A percentile compares a stretch with the other conserved stretches of the same genome.
Evolutionary conservation across 2,888 invertebrate species (phyloP).

Genomic region (Neoaliturus tenellus): DNA sequence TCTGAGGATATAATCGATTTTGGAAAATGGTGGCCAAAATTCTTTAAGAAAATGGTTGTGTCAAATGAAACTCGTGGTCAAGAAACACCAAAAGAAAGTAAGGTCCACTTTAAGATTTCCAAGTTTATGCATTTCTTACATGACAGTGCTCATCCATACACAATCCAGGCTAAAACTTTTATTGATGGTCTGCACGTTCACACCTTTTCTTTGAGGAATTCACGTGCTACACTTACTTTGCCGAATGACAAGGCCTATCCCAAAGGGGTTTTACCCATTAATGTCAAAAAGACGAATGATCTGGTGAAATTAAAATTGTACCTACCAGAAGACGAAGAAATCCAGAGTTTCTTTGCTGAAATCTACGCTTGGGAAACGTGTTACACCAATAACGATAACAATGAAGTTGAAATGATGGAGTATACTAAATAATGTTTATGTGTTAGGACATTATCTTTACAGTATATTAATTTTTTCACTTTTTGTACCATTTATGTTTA

Average conservation of each 20-base stretch:
- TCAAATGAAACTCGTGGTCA: slow-evolving; percentile 46
- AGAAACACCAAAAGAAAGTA: slow-evolving; percentile 34
- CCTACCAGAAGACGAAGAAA: slow-evolving; percentile 50
- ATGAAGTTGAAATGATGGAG: slow-evolving; percentile 15
- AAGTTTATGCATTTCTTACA: slow-evolving; percentile 47
- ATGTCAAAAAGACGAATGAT: slow-evolving; percentile 37
- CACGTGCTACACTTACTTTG: neutral
- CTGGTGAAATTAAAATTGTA: slow-evolving; percentile 38
- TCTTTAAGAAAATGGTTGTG: slow-evolving; percentile 38
- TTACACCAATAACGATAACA: neutral
- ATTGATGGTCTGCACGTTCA: slow-evolving; percentile 47
- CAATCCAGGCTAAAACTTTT: slow-evolving; percentile 7
- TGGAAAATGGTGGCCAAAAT: slow-evolving; percentile 49
- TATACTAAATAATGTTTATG: neutral
- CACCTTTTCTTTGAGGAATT: slow-evolving; percentile 26
- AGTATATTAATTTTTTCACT: neutral
- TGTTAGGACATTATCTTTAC: neutral
- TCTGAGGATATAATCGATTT: slow-evolving; percentile 28
- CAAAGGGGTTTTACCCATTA: slow-evolving; percentile 40
- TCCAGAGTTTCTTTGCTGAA: slow-evolving; percentile 32
- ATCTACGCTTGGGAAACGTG: slow-evolving; percentile 31
- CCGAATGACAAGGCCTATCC: slow-evolving; percentile 37
- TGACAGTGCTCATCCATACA: neutral
- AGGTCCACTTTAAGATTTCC: slow-evolving; percentile 31
- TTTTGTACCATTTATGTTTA: neutral